Evolutionary conservation across 2,113 vertebrate species (phyloP).

Genomic region (Argyrosomus japonicus): DNA sequence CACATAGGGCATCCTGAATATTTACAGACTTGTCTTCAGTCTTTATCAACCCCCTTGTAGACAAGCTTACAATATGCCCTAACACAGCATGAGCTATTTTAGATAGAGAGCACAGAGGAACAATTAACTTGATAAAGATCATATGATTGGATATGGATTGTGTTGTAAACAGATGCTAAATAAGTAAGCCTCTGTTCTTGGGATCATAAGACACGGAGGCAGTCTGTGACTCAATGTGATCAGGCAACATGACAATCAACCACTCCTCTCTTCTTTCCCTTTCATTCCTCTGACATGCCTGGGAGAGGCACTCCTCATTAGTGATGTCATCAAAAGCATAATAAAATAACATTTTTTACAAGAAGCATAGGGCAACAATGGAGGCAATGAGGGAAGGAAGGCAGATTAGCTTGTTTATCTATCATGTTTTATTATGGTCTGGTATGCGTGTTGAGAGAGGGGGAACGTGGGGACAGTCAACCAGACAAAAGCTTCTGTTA

Average conservation of each 20-base stretch:
- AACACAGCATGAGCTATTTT: conserved; percentile 1
- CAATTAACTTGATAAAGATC: conserved; percentile 39
- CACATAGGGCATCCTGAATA: neutral
- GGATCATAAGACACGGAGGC: conserved; percentile 68
- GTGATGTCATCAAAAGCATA: conserved; percentile 8
- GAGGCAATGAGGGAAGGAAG: conserved; percentile 4
- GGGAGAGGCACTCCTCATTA: conserved; percentile 7
- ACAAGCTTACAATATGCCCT: no score
- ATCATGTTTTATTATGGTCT: conserved; percentile 55
- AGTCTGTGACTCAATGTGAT: conserved; percentile 38
- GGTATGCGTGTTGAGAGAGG: conserved; percentile 43
- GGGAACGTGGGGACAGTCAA: conserved; percentile 29
- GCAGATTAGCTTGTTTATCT: conserved; percentile 36
- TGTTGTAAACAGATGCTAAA: conserved; percentile 53
- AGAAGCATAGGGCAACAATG: conserved; percentile 1
- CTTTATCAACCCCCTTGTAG: no score
- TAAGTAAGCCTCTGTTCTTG: conserved; percentile 64
- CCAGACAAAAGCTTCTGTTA: conserved; percentile 52
- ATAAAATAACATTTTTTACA: neutral
- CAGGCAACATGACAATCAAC: conserved; percentile 46
- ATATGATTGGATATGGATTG: conserved; percentile 49
- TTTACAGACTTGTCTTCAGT: neutral
- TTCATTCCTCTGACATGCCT: conserved; percentile 32
- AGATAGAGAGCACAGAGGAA: neutral
- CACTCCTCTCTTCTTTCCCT: conserved; percentile 34